Base-by-base conservation (phyloP, 2,797 vertebrate species). In the Girardinus metallicus region DNA sequence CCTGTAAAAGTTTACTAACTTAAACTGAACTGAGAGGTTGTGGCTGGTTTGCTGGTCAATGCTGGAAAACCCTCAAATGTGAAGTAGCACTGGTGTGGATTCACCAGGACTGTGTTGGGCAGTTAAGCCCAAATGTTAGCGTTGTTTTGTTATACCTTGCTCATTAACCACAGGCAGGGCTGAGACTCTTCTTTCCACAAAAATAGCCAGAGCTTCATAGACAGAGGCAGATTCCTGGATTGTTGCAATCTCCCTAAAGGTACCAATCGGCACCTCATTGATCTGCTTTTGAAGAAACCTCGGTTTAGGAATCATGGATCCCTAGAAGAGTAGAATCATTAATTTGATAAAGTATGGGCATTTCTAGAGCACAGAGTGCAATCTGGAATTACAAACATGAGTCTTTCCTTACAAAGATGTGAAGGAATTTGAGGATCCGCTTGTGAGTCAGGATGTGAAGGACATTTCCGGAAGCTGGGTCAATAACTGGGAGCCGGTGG, bases 391-490 rank as follows among this genome's bases (percentile, higher is more conserved):
- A 31, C 12, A 29, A 6, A 15, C 36, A 13, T 4, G 3, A 43
- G 10, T 16, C 31, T 36, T 4, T 47, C 4, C 84, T 98, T 93
- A 99, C 98, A 94, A 99, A 99, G 92, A 99, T 98, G 95, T 99
- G 97, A 85, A 99, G 97, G 92, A 99, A 99, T 96, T 99, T 99
- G 92, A 99, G 98, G 94, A 99, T 99, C 94, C 99, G 97, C 95
- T 99, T 99, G 96, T 99, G 99, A 72, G 99, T 99, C 85, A 99
- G 97, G 80, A 99, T 99, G 96, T 99, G 98, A 88, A 99, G 97
- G 93, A 99, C 99, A 82, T 99, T 99, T 90, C 99, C 99, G 76
- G 98, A 97, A 83, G 96, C 94, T 0, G 98, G 99, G 93, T 99
- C 99, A 79, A 99, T 98, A 88, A 99, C 96, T 0, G 98, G 98